These are phyloP conservation scores for Eristalinus aeneus DNA, from an alignment of 2,888 invertebrate genomes.

Conservation along the genomic window DNA sequence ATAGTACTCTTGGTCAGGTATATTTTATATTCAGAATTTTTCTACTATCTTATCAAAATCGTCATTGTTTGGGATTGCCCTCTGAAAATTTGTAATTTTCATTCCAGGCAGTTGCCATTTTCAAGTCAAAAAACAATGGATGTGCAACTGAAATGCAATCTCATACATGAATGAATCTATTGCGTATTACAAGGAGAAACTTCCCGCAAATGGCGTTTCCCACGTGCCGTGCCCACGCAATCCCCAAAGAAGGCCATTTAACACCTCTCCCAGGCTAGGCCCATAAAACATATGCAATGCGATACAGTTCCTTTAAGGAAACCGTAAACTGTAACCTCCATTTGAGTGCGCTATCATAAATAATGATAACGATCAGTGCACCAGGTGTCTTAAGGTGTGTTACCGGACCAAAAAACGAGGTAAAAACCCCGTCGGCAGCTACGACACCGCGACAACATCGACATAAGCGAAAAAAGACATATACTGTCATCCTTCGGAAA, in stretches of 20 bases:
- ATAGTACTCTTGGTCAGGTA: too few relatives aligned
- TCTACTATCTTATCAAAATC: too few relatives aligned
- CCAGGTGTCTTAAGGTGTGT: conserved; percentile 66
- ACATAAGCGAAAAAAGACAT: conserved; percentile 15
- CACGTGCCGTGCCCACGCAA: conserved; percentile 54
- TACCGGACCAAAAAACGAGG: conserved; percentile 33
- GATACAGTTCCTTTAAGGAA: conserved; percentile 34
- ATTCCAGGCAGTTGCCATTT: neutral
- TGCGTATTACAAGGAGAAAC: neutral
- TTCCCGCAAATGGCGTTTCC: conserved; percentile 41
- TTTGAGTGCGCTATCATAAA: conserved; percentile 48
- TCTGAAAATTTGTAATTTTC: too few relatives aligned
- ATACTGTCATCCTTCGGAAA: conserved; percentile 36
- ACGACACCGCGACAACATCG: neutral
- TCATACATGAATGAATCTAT: neutral
- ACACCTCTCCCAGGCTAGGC: conserved; percentile 10
- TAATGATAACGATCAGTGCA: conserved; percentile 63
- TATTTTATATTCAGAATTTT: too few relatives aligned
- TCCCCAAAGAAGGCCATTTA: conserved; percentile 48
- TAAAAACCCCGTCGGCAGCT: neutral
- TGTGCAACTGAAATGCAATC: conserved; percentile 1
- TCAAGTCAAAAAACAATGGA: neutral
- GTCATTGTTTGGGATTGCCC: too few relatives aligned
- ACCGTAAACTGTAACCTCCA: conserved; percentile 31
- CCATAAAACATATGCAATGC: conserved; percentile 14